Evolutionary conservation across 2,797 vertebrate species (phyloP), one percentile per base, ranked within the genome.

Genomic region (Microchirus variegatus): DNA sequence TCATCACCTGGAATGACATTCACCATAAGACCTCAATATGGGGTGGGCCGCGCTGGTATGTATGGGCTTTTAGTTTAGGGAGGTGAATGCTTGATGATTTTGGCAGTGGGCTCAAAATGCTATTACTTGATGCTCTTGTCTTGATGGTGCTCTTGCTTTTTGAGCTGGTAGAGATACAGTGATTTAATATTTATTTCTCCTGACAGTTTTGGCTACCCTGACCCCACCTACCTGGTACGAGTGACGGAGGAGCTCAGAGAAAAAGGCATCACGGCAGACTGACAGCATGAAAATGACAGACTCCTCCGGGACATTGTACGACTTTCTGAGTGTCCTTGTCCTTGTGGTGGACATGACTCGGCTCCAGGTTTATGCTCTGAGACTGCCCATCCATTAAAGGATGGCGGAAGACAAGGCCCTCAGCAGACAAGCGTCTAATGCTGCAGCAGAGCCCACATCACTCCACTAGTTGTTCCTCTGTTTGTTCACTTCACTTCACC

Each of bases 1-100:
- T 98, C 92, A 97, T 98, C 88, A 97, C 96, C 77, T 98, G 96
- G 96, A 98, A 98, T 51, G 96, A 98, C 89, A 96, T 98, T 83
- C 96, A 98, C 92, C 96, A 98, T 91, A 98, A 98, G 91, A 97
- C 96, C 93, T 96, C 95, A 87, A 94, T 96, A 91, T 95, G 93
- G 87, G 96, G 96, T 31, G 96, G 96, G 79, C 95, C 96, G 10
- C 94, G 95, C 90, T 95, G 95, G 96, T 98, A 94, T 68, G 95
- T 79, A 65, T 50, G 12, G 38, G 5, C 59, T 62, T 62, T 53
- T 35, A 36, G 40, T 10, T 51, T n/a, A n/a, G n/a, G 17, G 0
- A 56, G 16, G 50, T 10, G 4, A 46, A n/a, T 44, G n/a, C n/a
- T 17, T 16, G 15, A 16, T 15, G 42, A n/a, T 44, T 43, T 44